Evolutionary conservation across 2,797 vertebrate species (phyloP), one percentile per base, ranked within the genome.

Genomic region (Bryconaethiops microstoma): DNA sequence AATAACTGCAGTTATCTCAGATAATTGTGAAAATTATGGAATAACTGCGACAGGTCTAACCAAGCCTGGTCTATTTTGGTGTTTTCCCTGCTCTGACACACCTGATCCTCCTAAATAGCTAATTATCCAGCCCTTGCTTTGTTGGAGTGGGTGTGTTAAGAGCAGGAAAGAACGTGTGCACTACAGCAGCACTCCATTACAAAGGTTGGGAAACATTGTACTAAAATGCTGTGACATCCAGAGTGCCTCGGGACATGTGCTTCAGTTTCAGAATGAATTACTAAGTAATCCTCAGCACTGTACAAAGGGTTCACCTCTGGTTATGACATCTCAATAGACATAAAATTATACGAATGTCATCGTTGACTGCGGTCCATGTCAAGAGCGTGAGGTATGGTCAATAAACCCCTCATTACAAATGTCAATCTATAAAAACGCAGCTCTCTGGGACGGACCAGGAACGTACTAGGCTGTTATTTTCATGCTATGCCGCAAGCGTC

Each of bases 321-420:
- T 59, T 39, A 16, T 12, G 71, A 39, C 21, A 21, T 42, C 39
- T 45, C 45, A 77, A 77, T 13, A 67, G 59, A 59, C 39, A 70
- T 74, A 62, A 82, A 82, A 42, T 21, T 10, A 57, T 69, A 68
- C 2, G 55, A 13, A 39, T 42, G 52, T 21, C 69, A 50, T 10
- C 7, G 40, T n/a, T 21, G 10, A 19, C 16, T 23, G 5, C 3
- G 39, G 48, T 70, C 59, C 74, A 65, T 10, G 60, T 65, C 60
- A 7, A 21, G 65, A 76, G 25, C 52, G 21, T 45, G 21, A 50
- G 29, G 12, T 40, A 77, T 19, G 52, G 9, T 69, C 70, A 55
- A 78, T 74, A 68, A 78, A 69, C 52, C 62, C 54, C 50, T 76
- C 59, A 40, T 52, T 73, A 59, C 70, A 59, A 67, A 73, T 40